A percentile compares a stretch with the other conserved stretches of the same genome.
These are phyloP conservation scores for Caenorhabditis imperialis DNA, from an alignment of 2,888 invertebrate genomes.

Conservation along the genomic window DNA sequence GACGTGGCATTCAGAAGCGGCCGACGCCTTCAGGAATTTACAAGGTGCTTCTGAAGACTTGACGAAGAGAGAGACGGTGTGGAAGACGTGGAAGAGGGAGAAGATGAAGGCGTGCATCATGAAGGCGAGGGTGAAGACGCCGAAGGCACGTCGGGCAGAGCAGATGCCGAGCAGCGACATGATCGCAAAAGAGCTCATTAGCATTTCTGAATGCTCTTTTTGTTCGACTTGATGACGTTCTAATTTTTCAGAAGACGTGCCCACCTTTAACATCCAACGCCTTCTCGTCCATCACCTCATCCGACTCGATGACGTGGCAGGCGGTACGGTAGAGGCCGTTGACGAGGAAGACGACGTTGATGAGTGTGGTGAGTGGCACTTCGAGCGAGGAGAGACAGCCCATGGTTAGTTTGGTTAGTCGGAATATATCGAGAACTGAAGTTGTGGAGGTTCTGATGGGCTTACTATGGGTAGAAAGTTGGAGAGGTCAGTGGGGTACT, in stretches of 20 bases:
- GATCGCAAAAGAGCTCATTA: slow-evolving; percentile 20
- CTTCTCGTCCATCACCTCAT: slow-evolving; percentile 1
- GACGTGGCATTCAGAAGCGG: slow-evolving; percentile 6
- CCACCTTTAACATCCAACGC: slow-evolving; percentile 20
- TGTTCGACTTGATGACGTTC: too few species aligned
- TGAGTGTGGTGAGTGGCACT: slow-evolving; percentile 18
- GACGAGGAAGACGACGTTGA: slow-evolving; percentile 24
- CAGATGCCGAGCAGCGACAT: slow-evolving; percentile 40
- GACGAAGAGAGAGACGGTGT: slow-evolving; percentile 7
- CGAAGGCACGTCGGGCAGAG: slow-evolving; percentile 29
- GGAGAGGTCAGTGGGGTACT: too few species aligned
- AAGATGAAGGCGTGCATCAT: slow-evolving; percentile 42
- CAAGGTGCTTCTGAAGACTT: slow-evolving; percentile 15
- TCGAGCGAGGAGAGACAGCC: slow-evolving; percentile 25
- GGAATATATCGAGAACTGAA: too few species aligned
- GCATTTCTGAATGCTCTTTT: slow-evolving; percentile 43
- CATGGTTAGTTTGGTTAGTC: slow-evolving; percentile 22
- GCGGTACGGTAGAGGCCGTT: slow-evolving; percentile 13
- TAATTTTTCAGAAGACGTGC: too few species aligned
- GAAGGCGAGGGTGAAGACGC: slow-evolving; percentile 38
- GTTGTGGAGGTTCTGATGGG: too few species aligned
- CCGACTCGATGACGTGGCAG: slow-evolving; percentile 20
- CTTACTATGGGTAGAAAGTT: too few species aligned
- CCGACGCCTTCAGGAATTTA: background rate
- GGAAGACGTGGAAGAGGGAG: slow-evolving; percentile 22